Evolutionary conservation across 2,113 vertebrate species (phyloP).

Genomic region (Macaca fascicularis): T2T-MFA8v1.1 NC_088385.1:64966501-64967000

Average conservation of each 20-base stretch:
- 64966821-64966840: background rate
- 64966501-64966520: too few relatives aligned
- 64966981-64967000: background rate
- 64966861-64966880: background rate
- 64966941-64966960: background rate
- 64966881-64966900: background rate
- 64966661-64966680: too few relatives aligned
- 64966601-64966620: too few relatives aligned
- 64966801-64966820: background rate
- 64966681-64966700: too few relatives aligned
- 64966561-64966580: too few relatives aligned
- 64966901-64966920: background rate
- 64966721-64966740: background rate
- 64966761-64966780: background rate
- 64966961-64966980: background rate
- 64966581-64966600: too few relatives aligned
- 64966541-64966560: too few relatives aligned
- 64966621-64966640: too few relatives aligned
- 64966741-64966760: background rate
- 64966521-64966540: too few relatives aligned
- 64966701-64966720: too few relatives aligned
- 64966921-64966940: background rate
- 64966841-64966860: background rate
- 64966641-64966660: too few relatives aligned
- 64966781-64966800: background rate